Conservation (phyloP, 1,140 invertebrate genomes). For the Eueides isabella region DNA sequence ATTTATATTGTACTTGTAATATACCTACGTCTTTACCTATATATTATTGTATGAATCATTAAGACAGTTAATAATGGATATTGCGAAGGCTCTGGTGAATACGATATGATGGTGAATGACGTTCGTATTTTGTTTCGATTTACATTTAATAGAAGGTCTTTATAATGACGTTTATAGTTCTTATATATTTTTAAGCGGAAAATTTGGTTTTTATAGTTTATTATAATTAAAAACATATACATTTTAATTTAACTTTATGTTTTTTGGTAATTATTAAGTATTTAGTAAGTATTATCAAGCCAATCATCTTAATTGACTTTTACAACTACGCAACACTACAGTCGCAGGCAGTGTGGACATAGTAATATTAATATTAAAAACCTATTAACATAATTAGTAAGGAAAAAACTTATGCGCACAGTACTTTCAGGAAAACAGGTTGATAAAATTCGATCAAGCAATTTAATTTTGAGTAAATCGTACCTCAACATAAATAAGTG, state of each 20-base stretch:
- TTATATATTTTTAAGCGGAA: neutral
- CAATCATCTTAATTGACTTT: neutral
- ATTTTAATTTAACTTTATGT: too few species aligned
- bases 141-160: neutral
- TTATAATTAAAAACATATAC: too few species aligned
- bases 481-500: slow-evolving; percentile 64
- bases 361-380: neutral
- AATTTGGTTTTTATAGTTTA: neutral
- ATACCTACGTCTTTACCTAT: slow-evolving; percentile 34
- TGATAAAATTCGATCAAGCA: slow-evolving; percentile 34
- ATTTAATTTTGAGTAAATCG: slow-evolving; percentile 43
- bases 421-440: neutral
- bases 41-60: slow-evolving; percentile 46
- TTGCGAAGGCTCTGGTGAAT: slow-evolving; percentile 28
- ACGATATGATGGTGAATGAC: slow-evolving; percentile 17
- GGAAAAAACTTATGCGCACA: neutral
- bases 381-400: neutral
- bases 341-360: neutral
- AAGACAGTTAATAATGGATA: slow-evolving; percentile 37
- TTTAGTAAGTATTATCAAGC: neutral
- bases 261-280: too few species aligned
- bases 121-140: slow-evolving; percentile 1
- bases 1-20: slow-evolving; percentile 50
- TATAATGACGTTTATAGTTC: neutral
- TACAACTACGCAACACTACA: neutral